Evolutionary conservation across 2,113 vertebrate genomes (phyloP).

Genomic region (Hipposideros armiger): DNA sequence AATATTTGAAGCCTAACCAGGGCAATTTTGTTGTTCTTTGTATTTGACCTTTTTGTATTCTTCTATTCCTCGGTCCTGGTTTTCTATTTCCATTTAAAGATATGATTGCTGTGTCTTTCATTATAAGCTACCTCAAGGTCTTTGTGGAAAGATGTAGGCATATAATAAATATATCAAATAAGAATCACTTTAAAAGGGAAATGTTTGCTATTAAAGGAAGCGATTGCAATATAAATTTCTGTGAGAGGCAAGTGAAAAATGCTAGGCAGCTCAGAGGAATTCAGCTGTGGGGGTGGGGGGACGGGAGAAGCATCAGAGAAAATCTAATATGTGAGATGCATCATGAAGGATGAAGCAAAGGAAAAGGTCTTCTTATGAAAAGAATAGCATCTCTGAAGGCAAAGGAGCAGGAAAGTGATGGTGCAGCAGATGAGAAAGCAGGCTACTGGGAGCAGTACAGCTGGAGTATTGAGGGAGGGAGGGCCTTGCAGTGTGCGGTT

Average conservation of each 20-base stretch:
- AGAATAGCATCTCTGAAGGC: not conserved
- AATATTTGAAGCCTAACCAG: not conserved
- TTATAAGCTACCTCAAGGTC: not conserved
- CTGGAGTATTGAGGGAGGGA: not conserved
- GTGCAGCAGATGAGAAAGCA: not conserved
- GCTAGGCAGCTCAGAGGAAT: not conserved
- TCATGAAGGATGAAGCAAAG: not conserved
- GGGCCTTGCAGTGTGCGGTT: not conserved
- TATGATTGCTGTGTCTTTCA: conserved; percentile 18
- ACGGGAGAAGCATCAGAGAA: not conserved
- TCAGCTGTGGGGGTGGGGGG: not conserved
- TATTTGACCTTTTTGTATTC: conserved; percentile 2
- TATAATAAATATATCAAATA: not conserved
- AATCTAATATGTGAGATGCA: not conserved
- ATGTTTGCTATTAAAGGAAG: not conserved
- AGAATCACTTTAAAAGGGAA: conserved; percentile 16
- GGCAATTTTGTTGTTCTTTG: not conserved
- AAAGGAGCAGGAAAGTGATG: not conserved
- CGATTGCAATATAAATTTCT: not conserved
- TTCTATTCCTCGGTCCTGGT: not conserved
- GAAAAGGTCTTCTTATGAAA: not conserved
- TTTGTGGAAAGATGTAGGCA: conserved; percentile 24
- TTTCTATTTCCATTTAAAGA: conserved; percentile 54
- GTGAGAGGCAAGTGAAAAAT: not conserved
- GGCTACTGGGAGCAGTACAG: not conserved